Base-by-base conservation (phyloP, 1,140 invertebrate species). In the Anagrus nilaparvatae region DNA sequence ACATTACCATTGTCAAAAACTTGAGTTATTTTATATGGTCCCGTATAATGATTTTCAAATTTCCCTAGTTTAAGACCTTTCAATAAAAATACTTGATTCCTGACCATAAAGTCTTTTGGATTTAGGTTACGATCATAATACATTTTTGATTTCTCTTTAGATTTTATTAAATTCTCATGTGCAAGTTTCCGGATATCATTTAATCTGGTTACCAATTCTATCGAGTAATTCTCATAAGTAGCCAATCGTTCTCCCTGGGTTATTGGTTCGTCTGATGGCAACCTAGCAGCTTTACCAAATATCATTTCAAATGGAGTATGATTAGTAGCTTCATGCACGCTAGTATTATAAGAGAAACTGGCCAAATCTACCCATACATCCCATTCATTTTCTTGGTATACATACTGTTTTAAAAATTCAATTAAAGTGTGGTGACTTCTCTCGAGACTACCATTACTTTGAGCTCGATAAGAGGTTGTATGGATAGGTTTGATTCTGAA, bases 401-500 rank as follows among this genome's bases (percentile, higher is more conserved):
- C 31, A 27, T 54, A 63, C 43, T 53, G 47, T 36, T 45, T 50
- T 18, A 57, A 41, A 38, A 51, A 60, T 27, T 54, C 51, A 4
- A 29, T 31, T n/a, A 60, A 31, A 5, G 50, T 47, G 9, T 30
- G 41, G 48, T 73, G 67, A 38, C 51, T 58, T 30, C 58, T 25
- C 37, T 67, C 63, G 0, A 60, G 14, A 5, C 38, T 35, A 5
- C 60, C 63, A 43, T 66, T 67, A 3, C 47, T 43, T 46, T 63
- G 55, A 1, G 63, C 58, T 38, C 61, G 55, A 36, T 60, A 67
- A 4, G 60, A 39, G 0, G 65, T 61, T 0, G 62, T 69, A 33
- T 52, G 47, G 2, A 38, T 18, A 21, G 53, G 50, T 18, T 52
- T 38, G 25, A 52, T 53, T 32, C 41, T 47, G 28, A 55, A 48